Base-by-base conservation (phyloP, 2,888 invertebrate species). In the Eupithecia abbreviata region DNA sequence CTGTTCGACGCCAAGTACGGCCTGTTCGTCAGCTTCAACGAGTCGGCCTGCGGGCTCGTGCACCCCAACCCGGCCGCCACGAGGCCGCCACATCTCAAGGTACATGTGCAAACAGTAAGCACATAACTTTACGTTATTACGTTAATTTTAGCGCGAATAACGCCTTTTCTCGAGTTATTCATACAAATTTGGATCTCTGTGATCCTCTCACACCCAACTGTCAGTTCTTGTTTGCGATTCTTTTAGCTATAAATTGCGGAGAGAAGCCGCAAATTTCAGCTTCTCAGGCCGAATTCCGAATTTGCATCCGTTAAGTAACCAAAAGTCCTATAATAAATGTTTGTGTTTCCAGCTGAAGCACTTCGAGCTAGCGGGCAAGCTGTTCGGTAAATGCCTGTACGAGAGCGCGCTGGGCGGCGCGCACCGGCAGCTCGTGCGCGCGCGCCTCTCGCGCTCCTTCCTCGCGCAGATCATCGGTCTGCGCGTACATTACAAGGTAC, bases 361-460 rank as follows among this genome's bases (percentile, higher is more conserved):
- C 92, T 98, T 97, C 90, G 98, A 99, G 93, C 97, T 98, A 87
- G 99, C 99, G 55, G 99, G 99, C 73, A 97, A 97, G 92, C 96
- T 99, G 84, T 98, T 99, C 62, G 99, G 98, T 79, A 99, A 99
- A 95, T 98, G 99, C 91, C 95, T 99, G 84, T 98, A 98, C 90
- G 99, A 99, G 95, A 98, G 98, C 78, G 98, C 98, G 4, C 96
- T 98, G 73, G 98, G 99, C 55, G 98, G 98, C 76, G 96, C 97
- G 15, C 98, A 98, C 93, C 96, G 98, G 0, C 98, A 98, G 91
- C 95, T 98, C 79, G 98, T 99, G 80, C 96, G 98, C 72, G 99
- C 98, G 2, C 95, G 98, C 74, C 98, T 99, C 89, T 97, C 98
- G 65, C 95, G 99, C 76, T 98, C 98, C 65, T 99, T 99, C 95